phyloP scores from a whole-genome alignment of 1,140 invertebrate genomes.

The Sweltsa coloradensis region DNA sequence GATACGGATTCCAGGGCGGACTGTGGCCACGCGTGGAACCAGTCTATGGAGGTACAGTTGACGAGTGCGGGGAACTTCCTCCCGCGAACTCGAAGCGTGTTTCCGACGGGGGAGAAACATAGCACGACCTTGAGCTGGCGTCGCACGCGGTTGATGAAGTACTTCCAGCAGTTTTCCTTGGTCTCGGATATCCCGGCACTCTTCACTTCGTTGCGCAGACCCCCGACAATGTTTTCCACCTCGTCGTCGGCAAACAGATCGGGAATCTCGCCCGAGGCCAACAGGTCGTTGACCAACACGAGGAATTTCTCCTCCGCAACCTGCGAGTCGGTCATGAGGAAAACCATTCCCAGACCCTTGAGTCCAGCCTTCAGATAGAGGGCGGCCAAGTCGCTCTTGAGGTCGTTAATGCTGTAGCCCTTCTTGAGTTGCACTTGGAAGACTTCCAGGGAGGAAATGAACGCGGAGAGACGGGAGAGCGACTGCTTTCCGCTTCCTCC shows the following conservation, averaged over 20 bases:
- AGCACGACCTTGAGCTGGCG: constrained; percentile 63
- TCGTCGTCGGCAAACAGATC: constrained; percentile 87
- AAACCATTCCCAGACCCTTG: constrained; percentile 77
- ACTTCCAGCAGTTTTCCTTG: constrained; percentile 89
- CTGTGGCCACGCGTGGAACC: constrained; percentile 94
- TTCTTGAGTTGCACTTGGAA: constrained; percentile 85
- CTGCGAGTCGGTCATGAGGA: constrained; percentile 90
- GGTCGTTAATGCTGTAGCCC: constrained; percentile 68
- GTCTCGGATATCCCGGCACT: constrained; percentile 69
- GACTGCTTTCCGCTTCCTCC: constrained; percentile 93
- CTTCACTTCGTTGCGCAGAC: constrained; percentile 76
- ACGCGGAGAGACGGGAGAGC: constrained; percentile 72
- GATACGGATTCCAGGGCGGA: constrained; percentile 85
- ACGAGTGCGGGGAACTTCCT: constrained; percentile 90
- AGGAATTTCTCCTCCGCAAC: constrained; percentile 82
- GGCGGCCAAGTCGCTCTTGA: constrained; percentile 52
- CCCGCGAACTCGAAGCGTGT: constrained; percentile 67
- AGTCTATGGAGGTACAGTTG: constrained; percentile 86
- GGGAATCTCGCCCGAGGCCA: constrained; percentile 88
- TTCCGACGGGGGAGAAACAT: constrained; percentile 86
- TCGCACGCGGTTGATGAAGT: constrained; percentile 85
- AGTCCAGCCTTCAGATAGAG: constrained; percentile 80
- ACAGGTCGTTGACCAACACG: constrained; percentile 85
- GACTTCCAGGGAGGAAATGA: constrained; percentile 79
- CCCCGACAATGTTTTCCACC: constrained; percentile 73